A percentile compares a stretch with the other conserved stretches of the same genome.
Conservation (phyloP, 2,797 vertebrate species). For the Alfaro cultratus region DNA sequence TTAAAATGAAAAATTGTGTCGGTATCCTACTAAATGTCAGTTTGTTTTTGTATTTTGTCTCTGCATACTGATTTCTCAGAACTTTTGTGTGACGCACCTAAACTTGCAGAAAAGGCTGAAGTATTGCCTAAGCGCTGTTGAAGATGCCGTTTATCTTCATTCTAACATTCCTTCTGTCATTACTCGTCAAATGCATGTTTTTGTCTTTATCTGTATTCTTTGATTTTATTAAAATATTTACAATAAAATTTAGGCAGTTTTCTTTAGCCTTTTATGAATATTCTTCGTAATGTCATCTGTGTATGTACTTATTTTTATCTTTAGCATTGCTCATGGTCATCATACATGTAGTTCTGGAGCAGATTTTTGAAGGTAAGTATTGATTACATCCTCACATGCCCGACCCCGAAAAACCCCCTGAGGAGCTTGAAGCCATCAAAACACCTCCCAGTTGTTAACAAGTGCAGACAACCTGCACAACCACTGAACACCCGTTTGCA, state of each 20-base stretch:
- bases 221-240: slow-evolving; percentile 63
- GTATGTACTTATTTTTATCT: not conserved
- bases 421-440: not conserved
- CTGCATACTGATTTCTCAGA: not conserved
- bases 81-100: not conserved
- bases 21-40: not conserved
- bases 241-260: slow-evolving; percentile 66
- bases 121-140: not conserved
- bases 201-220: slow-evolving; percentile 22
- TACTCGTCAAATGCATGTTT: slow-evolving; percentile 16
- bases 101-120: not conserved
- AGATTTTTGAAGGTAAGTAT: not conserved
- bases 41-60: slow-evolving; percentile 4
- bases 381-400: not conserved
- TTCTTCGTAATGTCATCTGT: not conserved
- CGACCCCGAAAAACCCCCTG: not conserved
- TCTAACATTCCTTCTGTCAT: slow-evolving; percentile 15
- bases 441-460: not conserved
- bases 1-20: not conserved
- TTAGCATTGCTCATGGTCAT: not conserved
- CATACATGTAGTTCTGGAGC: not conserved
- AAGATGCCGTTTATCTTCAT: slow-evolving; percentile 3
- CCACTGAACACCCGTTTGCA: not conserved
- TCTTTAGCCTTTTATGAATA: slow-evolving; percentile 8
- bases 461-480: not conserved